Conservation (phyloP, 1,140 invertebrate genomes). For the Drosophila teissieri region DNA sequence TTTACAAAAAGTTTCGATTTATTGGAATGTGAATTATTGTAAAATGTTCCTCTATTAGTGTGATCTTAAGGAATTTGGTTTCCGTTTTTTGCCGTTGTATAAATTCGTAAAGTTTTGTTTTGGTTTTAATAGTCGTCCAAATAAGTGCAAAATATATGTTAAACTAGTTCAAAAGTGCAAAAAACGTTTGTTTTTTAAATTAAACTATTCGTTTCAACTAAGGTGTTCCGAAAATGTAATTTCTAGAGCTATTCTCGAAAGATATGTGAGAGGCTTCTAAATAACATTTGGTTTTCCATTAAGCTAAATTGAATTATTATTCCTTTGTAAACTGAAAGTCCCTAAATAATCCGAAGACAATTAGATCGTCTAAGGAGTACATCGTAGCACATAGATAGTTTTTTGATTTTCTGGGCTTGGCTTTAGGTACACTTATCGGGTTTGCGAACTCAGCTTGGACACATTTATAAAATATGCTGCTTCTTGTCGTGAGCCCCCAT, state of each 20-base stretch:
- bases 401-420: conserved; percentile 33
- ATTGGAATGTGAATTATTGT: conserved; percentile 53
- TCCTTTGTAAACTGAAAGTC: conserved; percentile 59
- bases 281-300: conserved; percentile 35
- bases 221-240: conserved; percentile 18
- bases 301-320: conserved; percentile 31
- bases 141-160: conserved; percentile 66
- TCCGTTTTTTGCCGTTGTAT: conserved; percentile 39
- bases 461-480: conserved; percentile 77
- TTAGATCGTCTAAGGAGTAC: conserved; percentile 36
- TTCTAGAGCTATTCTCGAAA: conserved; percentile 46
- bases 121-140: conserved; percentile 40
- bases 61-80: conserved; percentile 51
- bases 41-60: conserved; percentile 41
- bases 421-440: conserved; percentile 45
- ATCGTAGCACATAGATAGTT: conserved; percentile 48
- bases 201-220: conserved; percentile 13
- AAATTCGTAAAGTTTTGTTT: conserved; percentile 72
- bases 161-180: conserved; percentile 50
- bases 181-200: conserved; percentile 3
- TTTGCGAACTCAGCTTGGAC: conserved; percentile 37
- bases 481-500: conserved; percentile 7
- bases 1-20: conserved; percentile 52
- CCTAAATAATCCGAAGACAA: conserved; percentile 47
- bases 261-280: conserved; percentile 57